Conservation (phyloP, 2,113 vertebrate genomes). For the Sphyrna mokarran region DNA sequence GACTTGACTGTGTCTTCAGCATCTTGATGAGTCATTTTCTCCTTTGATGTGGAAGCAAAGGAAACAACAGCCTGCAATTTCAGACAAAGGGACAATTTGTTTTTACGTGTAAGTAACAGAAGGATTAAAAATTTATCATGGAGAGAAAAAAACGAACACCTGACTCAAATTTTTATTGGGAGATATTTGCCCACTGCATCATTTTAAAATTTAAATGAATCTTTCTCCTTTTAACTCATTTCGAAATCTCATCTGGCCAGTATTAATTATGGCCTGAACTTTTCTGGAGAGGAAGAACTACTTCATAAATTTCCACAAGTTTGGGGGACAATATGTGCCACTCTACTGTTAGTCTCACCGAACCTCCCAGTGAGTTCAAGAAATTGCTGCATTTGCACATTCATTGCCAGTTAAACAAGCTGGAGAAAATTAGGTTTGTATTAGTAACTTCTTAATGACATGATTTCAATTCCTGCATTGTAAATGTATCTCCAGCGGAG, state of each 20-base stretch:
- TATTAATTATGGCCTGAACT: neutral
- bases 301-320: neutral
- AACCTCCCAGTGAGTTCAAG: neutral
- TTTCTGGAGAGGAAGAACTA: neutral
- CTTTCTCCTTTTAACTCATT: neutral
- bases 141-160: neutral
- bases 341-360: neutral
- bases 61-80: neutral
- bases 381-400: neutral
- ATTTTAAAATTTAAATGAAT: neutral
- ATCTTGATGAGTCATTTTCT: neutral
- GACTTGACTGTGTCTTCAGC: neutral
- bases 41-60: neutral
- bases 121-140: neutral
- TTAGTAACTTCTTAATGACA: neutral
- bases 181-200: neutral
- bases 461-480: neutral
- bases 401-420: neutral
- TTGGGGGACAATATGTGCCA: neutral
- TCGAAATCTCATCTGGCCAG: neutral
- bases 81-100: neutral
- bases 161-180: neutral
- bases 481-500: neutral
- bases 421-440: neutral
- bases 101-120: neutral